Conservation (phyloP, 2,888 invertebrate genomes). For the Parnassius orleans region DNA sequence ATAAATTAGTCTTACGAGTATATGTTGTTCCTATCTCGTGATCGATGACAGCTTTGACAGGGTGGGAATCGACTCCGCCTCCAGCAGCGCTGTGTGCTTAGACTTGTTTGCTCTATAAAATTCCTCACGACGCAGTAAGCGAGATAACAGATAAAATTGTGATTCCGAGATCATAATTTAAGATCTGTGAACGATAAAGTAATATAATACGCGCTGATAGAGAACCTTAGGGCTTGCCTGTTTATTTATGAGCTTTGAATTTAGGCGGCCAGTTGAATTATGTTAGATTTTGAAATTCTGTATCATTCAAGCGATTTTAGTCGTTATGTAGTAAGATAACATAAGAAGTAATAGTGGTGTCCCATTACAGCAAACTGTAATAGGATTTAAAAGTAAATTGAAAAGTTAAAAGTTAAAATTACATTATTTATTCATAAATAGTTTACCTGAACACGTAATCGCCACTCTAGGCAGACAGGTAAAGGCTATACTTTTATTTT, state of each 20-base stretch:
- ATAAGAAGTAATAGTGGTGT: neutral
- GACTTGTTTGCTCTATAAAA: conserved; percentile 36
- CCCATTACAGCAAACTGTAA: neutral
- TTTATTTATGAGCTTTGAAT: conserved; percentile 5
- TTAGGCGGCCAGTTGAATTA: neutral
- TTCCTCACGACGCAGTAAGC: conserved; percentile 33
- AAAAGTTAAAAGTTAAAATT: neutral
- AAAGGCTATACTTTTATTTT: too few species aligned
- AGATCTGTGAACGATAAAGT: conserved; percentile 15
- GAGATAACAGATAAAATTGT: conserved; percentile 30
- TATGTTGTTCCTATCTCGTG: conserved; percentile 34
- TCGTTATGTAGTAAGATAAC: neutral
- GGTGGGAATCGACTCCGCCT: conserved; percentile 35
- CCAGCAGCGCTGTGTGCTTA: conserved; percentile 28
- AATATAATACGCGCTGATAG: conserved; percentile 1
- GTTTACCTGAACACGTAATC: too few species aligned
- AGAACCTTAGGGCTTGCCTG: neutral
- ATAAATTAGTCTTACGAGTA: conserved; percentile 36
- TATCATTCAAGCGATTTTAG: neutral
- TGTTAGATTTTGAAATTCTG: neutral
- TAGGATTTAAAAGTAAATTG: neutral
- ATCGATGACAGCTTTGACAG: conserved; percentile 39
- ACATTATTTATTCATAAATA: too few species aligned
- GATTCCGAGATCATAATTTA: conserved; percentile 22
- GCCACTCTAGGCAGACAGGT: too few species aligned